phyloP scores from a whole-genome alignment of 1,140 invertebrate species.

The Drosophila aff. region DNA sequence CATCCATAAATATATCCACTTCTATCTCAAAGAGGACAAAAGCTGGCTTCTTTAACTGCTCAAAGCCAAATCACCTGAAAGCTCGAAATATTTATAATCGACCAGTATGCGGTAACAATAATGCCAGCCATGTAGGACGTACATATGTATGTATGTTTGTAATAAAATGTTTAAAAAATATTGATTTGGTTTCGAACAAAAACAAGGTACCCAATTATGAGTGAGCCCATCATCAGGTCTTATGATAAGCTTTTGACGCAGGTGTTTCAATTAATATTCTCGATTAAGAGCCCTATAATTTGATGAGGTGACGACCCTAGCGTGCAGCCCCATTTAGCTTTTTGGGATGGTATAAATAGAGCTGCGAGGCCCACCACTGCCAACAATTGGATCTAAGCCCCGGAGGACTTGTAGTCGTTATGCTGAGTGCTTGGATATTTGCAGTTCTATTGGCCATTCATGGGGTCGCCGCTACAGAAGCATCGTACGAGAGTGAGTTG shows the following conservation, averaged over 20 bases:
- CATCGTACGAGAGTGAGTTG: background rate
- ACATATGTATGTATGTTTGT: slow-evolving; percentile 29
- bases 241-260: slow-evolving; percentile 17
- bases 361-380: background rate
- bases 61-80: too few relatives aligned
- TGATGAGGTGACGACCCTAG: slow-evolving; percentile 59
- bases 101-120: too few relatives aligned
- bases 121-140: background rate
- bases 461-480: background rate
- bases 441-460: background rate
- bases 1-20: too few relatives aligned
- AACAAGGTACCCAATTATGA: too few relatives aligned
- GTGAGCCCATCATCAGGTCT: background rate
- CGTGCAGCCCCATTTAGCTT: slow-evolving; percentile 37
- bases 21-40: too few relatives aligned
- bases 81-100: too few relatives aligned
- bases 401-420: background rate
- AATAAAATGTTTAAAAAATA: slow-evolving; percentile 20
- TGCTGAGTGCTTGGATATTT: slow-evolving; percentile 16
- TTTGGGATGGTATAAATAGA: slow-evolving; percentile 24
- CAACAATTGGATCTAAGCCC: background rate
- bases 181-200: background rate
- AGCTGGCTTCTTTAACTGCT: too few relatives aligned
- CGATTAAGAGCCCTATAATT: slow-evolving; percentile 44
- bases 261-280: slow-evolving; percentile 44